Conservation (phyloP, 1,140 invertebrate genomes). For the Aradophagus sp. region DNA sequence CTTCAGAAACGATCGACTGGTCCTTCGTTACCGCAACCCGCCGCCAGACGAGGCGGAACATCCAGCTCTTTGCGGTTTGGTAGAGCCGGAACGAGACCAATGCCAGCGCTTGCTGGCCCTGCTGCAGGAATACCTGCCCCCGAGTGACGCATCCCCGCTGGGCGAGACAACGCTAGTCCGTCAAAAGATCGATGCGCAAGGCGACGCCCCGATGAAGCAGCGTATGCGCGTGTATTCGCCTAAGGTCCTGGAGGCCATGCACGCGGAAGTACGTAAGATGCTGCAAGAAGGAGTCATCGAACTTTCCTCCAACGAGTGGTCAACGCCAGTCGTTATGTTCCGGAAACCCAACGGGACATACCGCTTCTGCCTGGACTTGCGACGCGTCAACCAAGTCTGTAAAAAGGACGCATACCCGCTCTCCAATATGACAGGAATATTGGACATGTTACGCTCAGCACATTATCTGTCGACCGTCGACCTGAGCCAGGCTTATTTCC, state of each 20-base stretch:
- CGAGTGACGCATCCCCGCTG: too few species aligned
- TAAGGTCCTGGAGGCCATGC: constrained; percentile 14
- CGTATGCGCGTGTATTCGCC: constrained; percentile 56
- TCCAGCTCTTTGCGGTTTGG: too few species aligned
- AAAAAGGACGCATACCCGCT: constrained; percentile 58
- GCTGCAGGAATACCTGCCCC: too few species aligned
- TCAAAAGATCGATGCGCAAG: constrained; percentile 61
- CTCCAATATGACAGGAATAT: constrained; percentile 57
- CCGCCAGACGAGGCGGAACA: too few species aligned
- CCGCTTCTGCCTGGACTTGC: constrained; percentile 73
- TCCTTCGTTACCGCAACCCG: too few species aligned
- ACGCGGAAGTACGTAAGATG: constrained; percentile 44
- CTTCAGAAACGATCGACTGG: too few species aligned
- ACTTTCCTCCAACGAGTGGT: constrained; percentile 62
- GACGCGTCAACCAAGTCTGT: constrained; percentile 69
- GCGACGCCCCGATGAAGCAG: constrained; percentile 58
- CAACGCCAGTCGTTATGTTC: constrained; percentile 67
- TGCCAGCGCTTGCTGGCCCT: too few species aligned
- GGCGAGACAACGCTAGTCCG: constrained; percentile 39
- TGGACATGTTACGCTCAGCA: constrained; percentile 60
- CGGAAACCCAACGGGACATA: constrained; percentile 70
- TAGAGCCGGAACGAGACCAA: too few species aligned
- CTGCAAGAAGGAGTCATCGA: constrained; percentile 60
- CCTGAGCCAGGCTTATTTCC: constrained; percentile 58
- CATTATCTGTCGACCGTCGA: constrained; percentile 54